phyloP scores from a whole-genome alignment of 2,797 vertebrate species.

The Coluber constrictor region DNA sequence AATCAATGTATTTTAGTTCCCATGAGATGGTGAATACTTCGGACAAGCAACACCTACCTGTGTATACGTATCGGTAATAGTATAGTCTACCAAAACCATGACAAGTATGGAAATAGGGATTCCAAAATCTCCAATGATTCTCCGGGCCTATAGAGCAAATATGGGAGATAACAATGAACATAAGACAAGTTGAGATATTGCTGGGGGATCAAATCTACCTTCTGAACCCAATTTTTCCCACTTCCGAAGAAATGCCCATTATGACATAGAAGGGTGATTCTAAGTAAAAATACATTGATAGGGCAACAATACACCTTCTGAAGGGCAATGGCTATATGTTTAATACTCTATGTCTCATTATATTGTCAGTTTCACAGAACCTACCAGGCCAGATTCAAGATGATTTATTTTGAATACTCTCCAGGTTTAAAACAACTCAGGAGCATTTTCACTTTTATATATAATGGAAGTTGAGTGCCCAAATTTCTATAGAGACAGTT shows the following conservation, averaged over 20 bases:
- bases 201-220: background rate
- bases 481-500: background rate
- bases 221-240: background rate
- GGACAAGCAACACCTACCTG: conserved; percentile 74
- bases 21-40: background rate
- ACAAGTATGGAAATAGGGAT: conserved; percentile 94
- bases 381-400: background rate
- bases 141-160: conserved; percentile 78
- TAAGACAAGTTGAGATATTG: background rate
- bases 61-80: conserved; percentile 89
- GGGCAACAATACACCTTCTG: background rate
- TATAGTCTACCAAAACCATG: conserved; percentile 87
- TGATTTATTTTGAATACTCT: background rate
- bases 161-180: background rate
- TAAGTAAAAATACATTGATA: background rate
- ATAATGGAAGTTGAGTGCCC: background rate
- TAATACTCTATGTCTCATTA: background rate
- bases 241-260: background rate
- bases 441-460: background rate
- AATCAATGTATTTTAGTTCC: background rate
- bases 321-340: background rate
- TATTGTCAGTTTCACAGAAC: background rate
- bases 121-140: conserved; percentile 94
- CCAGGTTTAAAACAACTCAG: background rate
- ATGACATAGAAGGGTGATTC: background rate